Conservation (phyloP, 2,888 invertebrate genomes). For the Sepiola atlantica region DNA sequence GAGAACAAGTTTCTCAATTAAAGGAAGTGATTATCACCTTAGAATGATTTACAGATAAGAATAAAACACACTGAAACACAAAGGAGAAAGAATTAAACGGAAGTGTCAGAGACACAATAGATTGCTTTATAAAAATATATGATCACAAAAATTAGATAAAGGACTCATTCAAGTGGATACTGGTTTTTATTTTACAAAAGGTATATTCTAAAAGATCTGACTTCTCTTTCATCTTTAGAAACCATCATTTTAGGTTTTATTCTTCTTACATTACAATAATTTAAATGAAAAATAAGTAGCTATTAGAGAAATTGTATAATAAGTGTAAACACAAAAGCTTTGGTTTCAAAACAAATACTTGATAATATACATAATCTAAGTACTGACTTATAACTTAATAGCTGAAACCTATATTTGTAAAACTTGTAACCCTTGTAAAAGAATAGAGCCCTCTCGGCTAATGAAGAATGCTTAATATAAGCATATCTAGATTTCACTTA, state of each 20-base stretch:
- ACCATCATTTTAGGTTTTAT: background rate
- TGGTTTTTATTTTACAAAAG: background rate
- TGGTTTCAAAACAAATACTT: too few species aligned
- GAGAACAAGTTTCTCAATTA: background rate
- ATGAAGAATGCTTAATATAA: too few species aligned
- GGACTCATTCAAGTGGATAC: background rate
- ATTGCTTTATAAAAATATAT: background rate
- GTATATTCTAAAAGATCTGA: background rate
- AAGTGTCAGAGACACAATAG: background rate
- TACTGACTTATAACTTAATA: too few species aligned
- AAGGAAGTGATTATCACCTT: constrained; percentile 6
- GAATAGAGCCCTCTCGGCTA: too few species aligned
- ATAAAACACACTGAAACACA: background rate
- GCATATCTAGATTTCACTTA: too few species aligned
- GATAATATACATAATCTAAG: too few species aligned
- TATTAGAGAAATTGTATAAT: too few species aligned
- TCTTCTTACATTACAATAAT: too few species aligned
- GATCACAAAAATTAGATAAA: background rate
- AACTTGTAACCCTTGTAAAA: too few species aligned
- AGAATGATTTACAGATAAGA: background rate
- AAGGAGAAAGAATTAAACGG: background rate
- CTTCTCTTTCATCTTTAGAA: background rate
- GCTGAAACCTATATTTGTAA: too few species aligned
- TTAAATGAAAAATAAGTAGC: too few species aligned
- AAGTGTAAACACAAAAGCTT: too few species aligned